Conservation (phyloP, 2,888 invertebrate species). For the Keiferia lycopersicella region DNA sequence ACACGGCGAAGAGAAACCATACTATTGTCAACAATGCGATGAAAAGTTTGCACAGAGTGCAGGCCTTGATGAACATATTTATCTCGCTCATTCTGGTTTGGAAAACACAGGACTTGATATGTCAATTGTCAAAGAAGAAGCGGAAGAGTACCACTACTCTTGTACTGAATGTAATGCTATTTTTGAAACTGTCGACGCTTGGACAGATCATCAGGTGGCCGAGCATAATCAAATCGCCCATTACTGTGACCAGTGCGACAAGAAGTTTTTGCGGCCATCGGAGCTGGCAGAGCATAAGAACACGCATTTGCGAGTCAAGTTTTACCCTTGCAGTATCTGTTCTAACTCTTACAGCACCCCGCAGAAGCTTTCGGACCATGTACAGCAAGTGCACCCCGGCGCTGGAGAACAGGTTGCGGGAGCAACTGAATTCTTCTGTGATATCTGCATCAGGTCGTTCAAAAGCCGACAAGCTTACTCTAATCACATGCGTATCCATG, state of each 20-base stretch:
- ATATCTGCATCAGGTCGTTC: constrained; percentile 82
- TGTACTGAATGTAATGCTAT: constrained; percentile 83
- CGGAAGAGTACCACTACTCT: constrained; percentile 79
- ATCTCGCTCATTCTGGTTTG: constrained; percentile 77
- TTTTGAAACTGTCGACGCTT: constrained; percentile 79
- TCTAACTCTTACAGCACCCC: constrained; percentile 83
- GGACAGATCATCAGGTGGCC: constrained; percentile 81
- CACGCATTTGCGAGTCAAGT: constrained; percentile 84
- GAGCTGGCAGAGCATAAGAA: constrained; percentile 85
- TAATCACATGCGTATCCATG: constrained; percentile 79
- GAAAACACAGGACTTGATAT: constrained; percentile 60
- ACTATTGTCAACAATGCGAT: constrained; percentile 83
- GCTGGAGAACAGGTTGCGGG: constrained; percentile 47
- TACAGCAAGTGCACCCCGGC: constrained; percentile 74
- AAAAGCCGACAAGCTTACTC: constrained; percentile 80
- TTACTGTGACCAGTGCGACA: constrained; percentile 83
- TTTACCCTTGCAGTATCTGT: constrained; percentile 83
- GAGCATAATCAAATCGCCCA: constrained; percentile 78
- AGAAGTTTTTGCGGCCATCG: constrained; percentile 81
- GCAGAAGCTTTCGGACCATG: constrained; percentile 81
- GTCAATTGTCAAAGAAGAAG: constrained; percentile 74
- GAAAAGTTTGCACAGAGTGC: constrained; percentile 78
- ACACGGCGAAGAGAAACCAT: constrained; percentile 72
- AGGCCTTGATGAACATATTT: constrained; percentile 82
- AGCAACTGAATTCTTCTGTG: constrained; percentile 76